Percentiles rank a stretch among this genome's conserved stretches.
Evolutionary conservation across 1,140 invertebrate genomes (phyloP).

Genomic region (Galleria mellonella): DNA sequence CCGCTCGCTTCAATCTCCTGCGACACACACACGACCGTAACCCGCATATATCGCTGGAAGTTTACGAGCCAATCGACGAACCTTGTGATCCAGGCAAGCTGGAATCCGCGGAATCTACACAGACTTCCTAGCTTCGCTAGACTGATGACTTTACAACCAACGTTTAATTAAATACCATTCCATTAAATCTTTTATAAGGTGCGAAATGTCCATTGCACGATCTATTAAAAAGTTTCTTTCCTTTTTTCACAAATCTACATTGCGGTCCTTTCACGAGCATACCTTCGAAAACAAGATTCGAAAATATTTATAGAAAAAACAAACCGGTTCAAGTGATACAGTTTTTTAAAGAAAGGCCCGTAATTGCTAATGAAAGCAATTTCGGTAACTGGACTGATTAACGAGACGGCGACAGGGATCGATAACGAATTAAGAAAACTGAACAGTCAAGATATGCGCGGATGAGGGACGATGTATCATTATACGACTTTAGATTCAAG

Average conservation of each 20-base stretch:
- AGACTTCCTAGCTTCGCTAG: constrained; percentile 1
- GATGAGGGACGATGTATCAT: constrained; percentile 6
- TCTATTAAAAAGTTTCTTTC: too few relatives aligned
- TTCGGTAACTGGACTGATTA: constrained; percentile 34
- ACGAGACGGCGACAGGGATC: constrained; percentile 21
- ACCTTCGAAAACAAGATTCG: constrained; percentile 21
- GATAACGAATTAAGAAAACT: constrained; percentile 18
- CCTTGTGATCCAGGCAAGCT: not conserved
- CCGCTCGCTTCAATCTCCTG: constrained; percentile 1
- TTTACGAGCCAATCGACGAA: constrained; percentile 19
- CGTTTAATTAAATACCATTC: constrained; percentile 3
- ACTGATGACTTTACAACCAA: constrained; percentile 1
- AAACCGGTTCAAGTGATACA: constrained; percentile 32
- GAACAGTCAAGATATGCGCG: constrained; percentile 1
- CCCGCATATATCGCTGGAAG: constrained; percentile 6
- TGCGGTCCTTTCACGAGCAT: constrained; percentile 5
- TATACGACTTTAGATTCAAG: constrained; percentile 24
- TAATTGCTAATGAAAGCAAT: constrained; percentile 43
- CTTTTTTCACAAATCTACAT: too few relatives aligned
- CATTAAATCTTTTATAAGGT: not conserved
- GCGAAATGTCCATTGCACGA: too few relatives aligned
- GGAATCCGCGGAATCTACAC: not conserved
- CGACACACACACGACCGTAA: not conserved
- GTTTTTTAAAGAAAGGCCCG: constrained; percentile 25
- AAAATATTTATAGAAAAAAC: constrained; percentile 27